A percentile compares a stretch with the other conserved stretches of the same genome.
These are phyloP conservation scores for Leucozona laternaria DNA, from an alignment of 2,888 invertebrate species.

Conservation along the genomic window DNA sequence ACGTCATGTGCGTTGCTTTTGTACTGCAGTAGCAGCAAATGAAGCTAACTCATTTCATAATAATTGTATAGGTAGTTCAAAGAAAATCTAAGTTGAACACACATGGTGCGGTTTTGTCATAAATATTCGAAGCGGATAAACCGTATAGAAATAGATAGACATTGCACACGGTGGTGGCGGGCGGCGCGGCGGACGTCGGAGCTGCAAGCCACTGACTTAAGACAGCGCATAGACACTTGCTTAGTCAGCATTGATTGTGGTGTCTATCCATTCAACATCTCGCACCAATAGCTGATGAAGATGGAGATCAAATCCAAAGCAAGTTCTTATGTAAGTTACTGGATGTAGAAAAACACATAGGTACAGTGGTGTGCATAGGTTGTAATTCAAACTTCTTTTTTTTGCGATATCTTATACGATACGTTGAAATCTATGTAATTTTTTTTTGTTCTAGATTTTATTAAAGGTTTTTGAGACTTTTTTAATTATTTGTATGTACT, in stretches of 20 bases:
- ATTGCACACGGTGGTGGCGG: background rate
- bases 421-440: too few relatives aligned
- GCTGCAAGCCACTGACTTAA: slow-evolving; percentile 21
- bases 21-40: slow-evolving; percentile 5
- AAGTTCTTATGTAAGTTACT: slow-evolving; percentile 58
- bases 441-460: background rate
- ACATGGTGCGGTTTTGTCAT: slow-evolving; percentile 44
- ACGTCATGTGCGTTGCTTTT: slow-evolving; percentile 29
- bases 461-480: too few relatives aligned
- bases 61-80: slow-evolving; percentile 14
- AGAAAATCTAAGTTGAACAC: slow-evolving; percentile 30
- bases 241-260: slow-evolving; percentile 17
- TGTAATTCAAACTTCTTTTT: background rate
- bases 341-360: background rate
- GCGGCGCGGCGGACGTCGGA: too few relatives aligned
- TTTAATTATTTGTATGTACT: too few relatives aligned
- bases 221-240: slow-evolving; percentile 44
- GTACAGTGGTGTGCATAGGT: background rate
- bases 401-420: too few relatives aligned
- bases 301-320: slow-evolving; percentile 59
- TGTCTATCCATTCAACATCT: slow-evolving; percentile 32
- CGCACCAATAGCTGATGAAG: slow-evolving; percentile 37
- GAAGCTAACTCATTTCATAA: slow-evolving; percentile 29
- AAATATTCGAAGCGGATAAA: slow-evolving; percentile 22
- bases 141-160: too few relatives aligned